These are phyloP conservation scores for Lucifuga dentata DNA, from an alignment of 2,113 vertebrate species.

Conservation along the genomic window DNA sequence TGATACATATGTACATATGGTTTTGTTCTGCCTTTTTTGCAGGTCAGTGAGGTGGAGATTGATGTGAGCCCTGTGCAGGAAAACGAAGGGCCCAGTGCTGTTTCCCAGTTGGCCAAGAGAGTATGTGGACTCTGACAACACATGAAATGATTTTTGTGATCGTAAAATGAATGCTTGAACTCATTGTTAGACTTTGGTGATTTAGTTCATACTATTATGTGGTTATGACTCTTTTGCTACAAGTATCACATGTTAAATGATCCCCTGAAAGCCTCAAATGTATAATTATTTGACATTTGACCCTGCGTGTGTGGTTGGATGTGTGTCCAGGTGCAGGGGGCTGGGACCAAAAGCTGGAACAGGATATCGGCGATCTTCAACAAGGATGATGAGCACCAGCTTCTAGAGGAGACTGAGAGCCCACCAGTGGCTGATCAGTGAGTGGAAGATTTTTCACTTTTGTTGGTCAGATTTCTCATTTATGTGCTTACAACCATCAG, in stretches of 20 bases:
- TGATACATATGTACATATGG: neutral
- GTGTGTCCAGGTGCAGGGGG: slow-evolving; percentile 88
- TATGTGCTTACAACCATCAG: neutral
- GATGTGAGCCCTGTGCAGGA: slow-evolving; percentile 76
- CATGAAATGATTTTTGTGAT: neutral
- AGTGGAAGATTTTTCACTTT: slow-evolving; percentile 68
- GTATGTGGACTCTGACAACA: slow-evolving; percentile 54
- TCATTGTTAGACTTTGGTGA: too few relatives aligned
- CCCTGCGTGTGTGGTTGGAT: slow-evolving; percentile 32
- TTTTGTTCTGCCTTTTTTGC: slow-evolving; percentile 31
- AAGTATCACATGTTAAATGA: too few relatives aligned
- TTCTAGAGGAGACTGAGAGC: slow-evolving; percentile 86
- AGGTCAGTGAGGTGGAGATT: slow-evolving; percentile 76
- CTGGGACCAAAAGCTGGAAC: slow-evolving; percentile 89
- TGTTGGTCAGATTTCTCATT: neutral
- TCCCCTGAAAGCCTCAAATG: neutral
- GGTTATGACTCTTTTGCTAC: too few relatives aligned
- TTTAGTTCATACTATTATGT: too few relatives aligned
- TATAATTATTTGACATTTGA: slow-evolving; percentile 47
- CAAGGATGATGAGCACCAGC: slow-evolving; percentile 92
- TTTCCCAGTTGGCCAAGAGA: slow-evolving; percentile 82
- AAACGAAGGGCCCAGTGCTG: slow-evolving; percentile 77
- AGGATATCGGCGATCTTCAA: slow-evolving; percentile 90
- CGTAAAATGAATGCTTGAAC: too few relatives aligned
- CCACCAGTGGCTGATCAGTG: slow-evolving; percentile 88